Evolutionary conservation across 2,113 vertebrate species (phyloP), one percentile per base, ranked within the genome.

Genomic region (Tylochromis polylepis): DNA sequence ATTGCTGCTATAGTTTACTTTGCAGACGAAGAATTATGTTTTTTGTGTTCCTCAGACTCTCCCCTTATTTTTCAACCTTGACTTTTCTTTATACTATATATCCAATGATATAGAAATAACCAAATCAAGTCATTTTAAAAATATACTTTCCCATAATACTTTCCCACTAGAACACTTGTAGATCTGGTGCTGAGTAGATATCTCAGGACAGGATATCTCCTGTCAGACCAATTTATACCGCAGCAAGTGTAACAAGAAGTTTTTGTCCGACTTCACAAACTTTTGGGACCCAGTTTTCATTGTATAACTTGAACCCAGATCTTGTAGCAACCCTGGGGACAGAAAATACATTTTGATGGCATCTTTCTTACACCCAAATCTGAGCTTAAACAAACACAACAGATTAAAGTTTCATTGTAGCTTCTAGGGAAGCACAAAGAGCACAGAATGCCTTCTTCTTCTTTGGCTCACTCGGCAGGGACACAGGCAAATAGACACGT

Each of bases 321-420:
- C 38, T 29, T 57, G 72, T 83, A 46, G 34, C 36, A 14, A 34
- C 36, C 59, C 20, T 1, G 1, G 10, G 65, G 41, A 31, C 9
- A 14, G 36, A 29, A 53, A 18, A 78, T 24, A 43, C 20, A 67
- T 82, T 80, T 31, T 77, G 67, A 70, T 53, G 34, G 56, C 57
- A 72, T 81, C 29, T 29, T 59, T 60, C 80, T 49, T 78, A 60
- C 41, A 43, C 49, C 81, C 49, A 41, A 75, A 80, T 82, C 78
- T 51, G 57, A 2, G 29, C n/a, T 55, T 59, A 62, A 82, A 83
- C 34, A 43, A 88, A 70, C 55, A 55, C 80, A 24, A 46, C n/a
- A 27, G 51, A 78, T 90, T 57, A 83, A 90, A 81, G 81, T 62
- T 90, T 87, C 10, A 89, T 92, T 24, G 57, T 14, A 15, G 56